Base-by-base conservation (phyloP, 2,113 vertebrate species). In the Caloenas nicobarica region DNA sequence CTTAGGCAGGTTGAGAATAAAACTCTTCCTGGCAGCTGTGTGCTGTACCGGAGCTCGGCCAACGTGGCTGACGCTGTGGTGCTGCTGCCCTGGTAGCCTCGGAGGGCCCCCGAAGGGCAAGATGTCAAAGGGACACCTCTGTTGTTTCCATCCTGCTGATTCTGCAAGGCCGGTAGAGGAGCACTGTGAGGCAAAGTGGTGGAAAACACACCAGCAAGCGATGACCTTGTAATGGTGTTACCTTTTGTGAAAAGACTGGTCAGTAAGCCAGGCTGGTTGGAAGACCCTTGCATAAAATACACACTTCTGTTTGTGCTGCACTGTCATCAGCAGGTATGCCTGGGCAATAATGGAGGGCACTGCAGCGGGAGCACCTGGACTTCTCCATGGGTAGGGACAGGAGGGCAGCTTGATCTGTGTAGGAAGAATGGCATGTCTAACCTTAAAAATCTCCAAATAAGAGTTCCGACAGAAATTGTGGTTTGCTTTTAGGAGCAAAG, bases 31-130 rank as follows among this genome's bases (percentile, higher is more conserved):
- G n/a, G n/a, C 13, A n/a, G 28, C 50, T 38, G 10, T 15, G 17
- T 70, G 50, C 26, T 0, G 0, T 66, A 5, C 3, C 4, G 10
- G 61, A 36, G 19, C 57, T 83, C 2, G 3, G n/a, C 33, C 44
- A 61, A 40, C 34, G 22, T 0, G 3, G 42, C 51, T n/a, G 5
- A 29, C 1, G 0, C 18, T 19, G 53, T 0, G 3, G 1, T 79
- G 33, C 58, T 44, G 10, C 56, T 62, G 53, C 29, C 40, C 40
- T 66, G 40, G 16, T 40, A 34, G 54, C 24, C 16, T 87, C 44
- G 23, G 46, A 28, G 36, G 70, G 16, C 44, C 19, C 19, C 25
- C 25, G 31, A 3, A 40, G 11, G 71, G 24, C 44, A 44, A 26
- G 42, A 13, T 68, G 60, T 26, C 18, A 53, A 8, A 81, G 60